These are phyloP conservation scores for Amphiprion percula DNA, from an alignment of 2,113 vertebrate genomes.

Conservation along the genomic window DNA sequence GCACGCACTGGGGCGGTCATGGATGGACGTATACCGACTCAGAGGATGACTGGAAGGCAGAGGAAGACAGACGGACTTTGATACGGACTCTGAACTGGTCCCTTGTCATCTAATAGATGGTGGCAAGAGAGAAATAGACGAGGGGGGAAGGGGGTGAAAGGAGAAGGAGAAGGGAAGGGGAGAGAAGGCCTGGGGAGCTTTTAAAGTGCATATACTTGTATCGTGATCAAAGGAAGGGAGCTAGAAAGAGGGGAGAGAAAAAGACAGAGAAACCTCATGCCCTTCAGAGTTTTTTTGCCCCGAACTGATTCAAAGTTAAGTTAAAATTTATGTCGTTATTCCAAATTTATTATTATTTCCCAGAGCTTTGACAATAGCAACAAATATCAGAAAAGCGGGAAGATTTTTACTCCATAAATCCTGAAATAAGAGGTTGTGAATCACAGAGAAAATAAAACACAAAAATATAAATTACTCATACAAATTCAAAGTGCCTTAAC, in stretches of 20 bases:
- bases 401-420: background rate
- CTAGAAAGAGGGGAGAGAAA: conserved; percentile 29
- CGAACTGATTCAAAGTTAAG: conserved; percentile 16
- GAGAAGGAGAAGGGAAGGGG: conserved; percentile 33
- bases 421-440: background rate
- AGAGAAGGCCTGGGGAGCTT: conserved; percentile 51
- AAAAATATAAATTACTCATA: too few species aligned
- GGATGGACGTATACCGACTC: conserved; percentile 42
- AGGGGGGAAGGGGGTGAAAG: conserved; percentile 11
- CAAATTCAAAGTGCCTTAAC: too few species aligned
- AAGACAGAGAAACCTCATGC: conserved; percentile 24
- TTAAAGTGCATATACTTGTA: conserved; percentile 50
- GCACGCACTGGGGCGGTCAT: conserved; percentile 20
- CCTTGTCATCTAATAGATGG: conserved; percentile 66
- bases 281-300: conserved; percentile 51
- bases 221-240: conserved; percentile 53
- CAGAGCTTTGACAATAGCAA: background rate
- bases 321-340: conserved; percentile 16
- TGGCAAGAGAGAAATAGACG: conserved; percentile 51
- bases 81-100: conserved; percentile 73
- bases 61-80: conserved; percentile 69
- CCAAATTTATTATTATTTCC: background rate
- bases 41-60: conserved; percentile 67
- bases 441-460: too few species aligned
- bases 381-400: background rate